Percentiles rank a stretch among this genome's conserved stretches.
phyloP scores from a whole-genome alignment of 2,797 vertebrate species.

The Notolabrus celidotus region DNA sequence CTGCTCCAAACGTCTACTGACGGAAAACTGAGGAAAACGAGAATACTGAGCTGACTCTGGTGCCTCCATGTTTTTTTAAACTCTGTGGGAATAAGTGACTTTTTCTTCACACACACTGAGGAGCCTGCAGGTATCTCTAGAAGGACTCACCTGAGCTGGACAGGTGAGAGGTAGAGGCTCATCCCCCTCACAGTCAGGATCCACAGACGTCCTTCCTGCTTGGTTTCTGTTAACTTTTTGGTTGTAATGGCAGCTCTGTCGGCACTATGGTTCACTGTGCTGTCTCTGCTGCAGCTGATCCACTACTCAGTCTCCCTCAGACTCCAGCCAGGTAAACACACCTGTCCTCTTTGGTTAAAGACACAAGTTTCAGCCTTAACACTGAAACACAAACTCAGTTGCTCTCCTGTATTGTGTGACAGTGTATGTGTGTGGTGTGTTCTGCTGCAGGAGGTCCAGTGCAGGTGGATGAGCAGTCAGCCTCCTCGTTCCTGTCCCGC shows the following conservation, averaged over 20 bases:
- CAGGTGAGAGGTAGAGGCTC: conserved; percentile 25
- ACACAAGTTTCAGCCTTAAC: too few relatives aligned
- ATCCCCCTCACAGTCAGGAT: background rate
- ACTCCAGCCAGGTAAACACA: conserved; percentile 67
- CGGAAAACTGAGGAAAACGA: background rate
- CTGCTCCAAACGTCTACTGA: background rate
- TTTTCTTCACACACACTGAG: background rate
- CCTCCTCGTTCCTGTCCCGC: conserved; percentile 86
- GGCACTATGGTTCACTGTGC: conserved; percentile 50
- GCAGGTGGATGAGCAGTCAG: conserved; percentile 79
- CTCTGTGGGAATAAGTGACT: background rate
- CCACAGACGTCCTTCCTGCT: background rate
- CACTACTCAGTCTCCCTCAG: conserved; percentile 51
- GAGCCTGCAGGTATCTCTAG: background rate
- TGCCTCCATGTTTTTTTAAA: background rate
- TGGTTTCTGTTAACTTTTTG: conserved; percentile 5
- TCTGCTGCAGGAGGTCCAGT: conserved; percentile 57
- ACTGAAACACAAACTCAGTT: background rate
- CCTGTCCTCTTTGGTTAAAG: background rate
- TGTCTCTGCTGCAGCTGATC: conserved; percentile 64
- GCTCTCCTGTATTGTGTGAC: background rate
- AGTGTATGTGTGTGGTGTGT: background rate
- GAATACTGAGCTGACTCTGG: background rate
- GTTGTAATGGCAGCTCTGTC: conserved; percentile 49
- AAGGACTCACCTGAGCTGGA: background rate